Percentiles rank a stretch among this genome's conserved stretches.
phyloP scores from a whole-genome alignment of 2,888 invertebrate species.

The Branchipolynoe longqiensis region DNA sequence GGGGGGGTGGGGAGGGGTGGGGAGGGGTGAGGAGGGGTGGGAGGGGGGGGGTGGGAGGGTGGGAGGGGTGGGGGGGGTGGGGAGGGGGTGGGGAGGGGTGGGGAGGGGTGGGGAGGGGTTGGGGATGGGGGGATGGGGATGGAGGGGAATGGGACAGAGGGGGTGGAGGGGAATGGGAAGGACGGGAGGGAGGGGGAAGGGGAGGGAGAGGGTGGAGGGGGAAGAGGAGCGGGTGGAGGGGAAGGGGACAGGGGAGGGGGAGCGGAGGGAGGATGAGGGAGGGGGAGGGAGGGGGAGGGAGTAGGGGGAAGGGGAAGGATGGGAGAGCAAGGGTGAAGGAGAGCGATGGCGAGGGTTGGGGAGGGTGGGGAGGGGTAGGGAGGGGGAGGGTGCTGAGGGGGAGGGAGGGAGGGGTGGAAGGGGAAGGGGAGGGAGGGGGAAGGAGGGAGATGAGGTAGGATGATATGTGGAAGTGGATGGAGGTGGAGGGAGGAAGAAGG shows the following conservation, averaged over 20 bases:
- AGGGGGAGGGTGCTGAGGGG: background rate
- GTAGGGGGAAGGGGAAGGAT: background rate
- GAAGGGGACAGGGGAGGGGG: background rate
- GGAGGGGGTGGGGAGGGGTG: no score
- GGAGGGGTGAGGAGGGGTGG: no score
- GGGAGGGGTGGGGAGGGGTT: no score
- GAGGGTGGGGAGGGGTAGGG: background rate
- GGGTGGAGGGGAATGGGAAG: background rate
- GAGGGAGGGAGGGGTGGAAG: background rate
- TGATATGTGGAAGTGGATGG: no score
- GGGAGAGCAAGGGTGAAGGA: background rate
- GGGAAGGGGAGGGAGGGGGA: background rate
- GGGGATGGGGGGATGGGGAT: no score
- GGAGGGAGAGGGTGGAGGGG: background rate
- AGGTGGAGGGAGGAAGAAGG: no score
- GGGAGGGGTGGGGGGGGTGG: no score
- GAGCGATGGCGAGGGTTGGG: background rate
- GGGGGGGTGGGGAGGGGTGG: no score
- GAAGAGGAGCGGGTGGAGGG: background rate
- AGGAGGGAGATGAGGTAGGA: no score
- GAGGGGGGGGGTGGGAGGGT: no score
- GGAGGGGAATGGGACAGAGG: no score
- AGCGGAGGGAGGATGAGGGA: background rate
- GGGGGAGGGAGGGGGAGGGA: background rate
- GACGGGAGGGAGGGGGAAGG: background rate